phyloP scores from a whole-genome alignment of 2,113 vertebrate genomes.

The Cephalopholis sonnerati region DNA sequence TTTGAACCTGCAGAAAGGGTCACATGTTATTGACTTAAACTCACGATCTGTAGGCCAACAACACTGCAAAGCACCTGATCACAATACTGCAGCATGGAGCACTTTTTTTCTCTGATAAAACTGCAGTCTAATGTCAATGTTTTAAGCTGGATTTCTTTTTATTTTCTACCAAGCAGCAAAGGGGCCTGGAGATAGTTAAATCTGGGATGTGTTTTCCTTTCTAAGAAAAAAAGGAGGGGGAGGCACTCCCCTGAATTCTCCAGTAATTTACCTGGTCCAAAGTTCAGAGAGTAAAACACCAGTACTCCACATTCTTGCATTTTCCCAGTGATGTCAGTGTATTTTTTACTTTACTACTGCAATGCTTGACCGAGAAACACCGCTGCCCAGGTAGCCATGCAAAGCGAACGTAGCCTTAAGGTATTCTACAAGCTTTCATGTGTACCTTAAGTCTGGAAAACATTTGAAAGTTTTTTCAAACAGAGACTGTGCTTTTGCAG shows the following conservation, averaged over 20 bases:
- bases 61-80: neutral
- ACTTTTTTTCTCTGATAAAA: slow-evolving; percentile 21
- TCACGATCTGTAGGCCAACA: neutral
- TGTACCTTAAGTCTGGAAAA: slow-evolving; percentile 66
- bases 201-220: slow-evolving; percentile 48
- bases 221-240: slow-evolving; percentile 3
- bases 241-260: slow-evolving; percentile 37
- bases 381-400: slow-evolving; percentile 52
- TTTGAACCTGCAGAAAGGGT: slow-evolving; percentile 27
- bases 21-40: slow-evolving; percentile 22
- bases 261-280: slow-evolving; percentile 71
- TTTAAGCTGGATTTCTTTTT: neutral
- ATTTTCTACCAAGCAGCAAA: slow-evolving; percentile 12
- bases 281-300: slow-evolving; percentile 55
- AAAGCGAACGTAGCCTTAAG: slow-evolving; percentile 37
- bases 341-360: slow-evolving; percentile 36
- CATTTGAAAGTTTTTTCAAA: slow-evolving; percentile 56
- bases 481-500: slow-evolving; percentile 40
- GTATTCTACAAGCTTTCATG: slow-evolving; percentile 54
- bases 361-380: slow-evolving; percentile 21
- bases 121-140: slow-evolving; percentile 42
- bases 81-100: neutral
- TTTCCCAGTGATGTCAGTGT: slow-evolving; percentile 50
- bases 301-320: slow-evolving; percentile 54
- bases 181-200: slow-evolving; percentile 62